Evolutionary conservation across 2,888 invertebrate genomes (phyloP).

Genomic region (Spodoptera picta): DNA sequence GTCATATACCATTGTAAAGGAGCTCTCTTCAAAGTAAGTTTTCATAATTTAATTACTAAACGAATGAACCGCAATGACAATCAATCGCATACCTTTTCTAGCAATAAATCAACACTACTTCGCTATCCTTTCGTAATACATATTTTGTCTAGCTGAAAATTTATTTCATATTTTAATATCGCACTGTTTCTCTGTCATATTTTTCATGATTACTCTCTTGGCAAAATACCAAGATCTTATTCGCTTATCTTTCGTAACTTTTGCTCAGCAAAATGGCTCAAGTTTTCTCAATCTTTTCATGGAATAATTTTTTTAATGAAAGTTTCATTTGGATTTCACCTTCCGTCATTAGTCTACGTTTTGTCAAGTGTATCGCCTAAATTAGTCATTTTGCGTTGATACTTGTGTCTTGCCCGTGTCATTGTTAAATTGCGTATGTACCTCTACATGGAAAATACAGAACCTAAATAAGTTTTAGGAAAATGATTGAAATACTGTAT

Average conservation of each 20-base stretch:
- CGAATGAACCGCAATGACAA: conserved; percentile 53
- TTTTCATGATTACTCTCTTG: conserved; percentile 85
- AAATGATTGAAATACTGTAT: conserved; percentile 41
- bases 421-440: no score
- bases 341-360: conserved; percentile 14
- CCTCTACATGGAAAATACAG: no score
- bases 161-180: conserved; percentile 81
- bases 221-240: conserved; percentile 82
- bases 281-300: conserved; percentile 62
- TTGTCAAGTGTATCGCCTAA: neutral
- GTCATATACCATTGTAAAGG: conserved; percentile 84
- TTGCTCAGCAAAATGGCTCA: conserved; percentile 70
- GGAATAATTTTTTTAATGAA: conserved; percentile 40
- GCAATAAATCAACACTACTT: conserved; percentile 48
- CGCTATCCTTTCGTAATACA: conserved; percentile 50
- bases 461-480: no score
- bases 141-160: conserved; percentile 70
- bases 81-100: conserved; percentile 44
- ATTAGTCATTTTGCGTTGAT: no score
- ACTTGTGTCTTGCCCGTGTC: no score
- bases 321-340: conserved; percentile 24
- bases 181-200: conserved; percentile 78
- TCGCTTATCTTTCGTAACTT: conserved; percentile 82
- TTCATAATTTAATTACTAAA: conserved; percentile 2
- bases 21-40: conserved; percentile 83